Conservation (phyloP, 2,888 invertebrate species). For the Eilema caniola region DNA sequence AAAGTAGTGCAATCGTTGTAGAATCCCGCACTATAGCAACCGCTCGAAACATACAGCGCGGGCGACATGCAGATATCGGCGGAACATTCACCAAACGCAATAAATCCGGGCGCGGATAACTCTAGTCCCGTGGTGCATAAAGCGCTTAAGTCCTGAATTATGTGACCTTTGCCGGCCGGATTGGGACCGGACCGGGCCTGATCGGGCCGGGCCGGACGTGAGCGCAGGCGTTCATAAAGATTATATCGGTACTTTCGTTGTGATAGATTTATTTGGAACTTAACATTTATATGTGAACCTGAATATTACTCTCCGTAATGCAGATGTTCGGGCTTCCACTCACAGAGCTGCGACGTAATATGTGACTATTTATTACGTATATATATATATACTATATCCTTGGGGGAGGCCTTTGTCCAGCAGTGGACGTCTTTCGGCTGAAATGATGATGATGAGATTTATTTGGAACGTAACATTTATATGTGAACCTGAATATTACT, state of each 20-base stretch:
- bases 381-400: no score
- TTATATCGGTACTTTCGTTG: not conserved
- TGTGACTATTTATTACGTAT: not conserved
- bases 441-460: no score
- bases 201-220: not conserved
- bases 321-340: not conserved
- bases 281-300: conserved; percentile 1
- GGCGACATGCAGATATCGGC: not conserved
- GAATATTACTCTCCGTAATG: not conserved
- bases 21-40: not conserved
- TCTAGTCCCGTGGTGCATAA: conserved; percentile 1
- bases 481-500: conserved; percentile 4
- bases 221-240: conserved; percentile 1
- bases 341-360: not conserved
- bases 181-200: not conserved
- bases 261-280: conserved; percentile 4
- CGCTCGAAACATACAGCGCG: not conserved
- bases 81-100: not conserved
- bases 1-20: not conserved
- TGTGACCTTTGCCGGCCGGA: not conserved
- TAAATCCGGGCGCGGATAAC: not conserved
- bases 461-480: no score
- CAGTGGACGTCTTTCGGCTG: no score
- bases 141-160: conserved; percentile 4
- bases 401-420: no score